Evolutionary conservation across 1,140 invertebrate genomes (phyloP).

Genomic region (Glossosoma conforme): DNA sequence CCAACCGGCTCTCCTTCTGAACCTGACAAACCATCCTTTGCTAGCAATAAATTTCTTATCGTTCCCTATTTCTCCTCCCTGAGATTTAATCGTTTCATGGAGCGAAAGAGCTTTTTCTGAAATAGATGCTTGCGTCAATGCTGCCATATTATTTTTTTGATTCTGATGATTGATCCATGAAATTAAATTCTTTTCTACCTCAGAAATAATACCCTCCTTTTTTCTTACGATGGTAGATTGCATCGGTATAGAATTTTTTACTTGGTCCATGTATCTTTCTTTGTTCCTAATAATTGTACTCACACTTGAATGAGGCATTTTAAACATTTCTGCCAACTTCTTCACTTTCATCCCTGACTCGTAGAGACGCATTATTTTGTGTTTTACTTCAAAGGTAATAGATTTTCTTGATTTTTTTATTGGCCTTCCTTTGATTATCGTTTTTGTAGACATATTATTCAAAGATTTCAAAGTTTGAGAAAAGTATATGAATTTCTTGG

Average conservation of each 20-base stretch:
- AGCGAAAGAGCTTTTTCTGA: conserved; percentile 6
- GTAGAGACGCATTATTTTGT: conserved; percentile 1
- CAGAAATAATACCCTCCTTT: background rate
- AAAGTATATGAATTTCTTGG: too few relatives aligned
- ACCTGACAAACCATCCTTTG: conserved; percentile 13
- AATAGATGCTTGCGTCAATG: background rate
- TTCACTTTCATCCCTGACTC: background rate
- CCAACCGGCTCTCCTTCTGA: background rate
- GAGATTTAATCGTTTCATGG: background rate
- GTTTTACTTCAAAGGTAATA: conserved; percentile 2
- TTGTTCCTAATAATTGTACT: background rate
- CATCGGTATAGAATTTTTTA: background rate
- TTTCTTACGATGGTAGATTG: background rate
- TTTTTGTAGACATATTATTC: too few relatives aligned
- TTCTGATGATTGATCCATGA: conserved; percentile 6
- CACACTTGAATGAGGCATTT: background rate
- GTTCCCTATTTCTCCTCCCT: background rate
- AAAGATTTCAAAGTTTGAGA: too few relatives aligned
- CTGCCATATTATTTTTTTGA: background rate
- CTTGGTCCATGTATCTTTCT: background rate
- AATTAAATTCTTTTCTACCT: too few relatives aligned
- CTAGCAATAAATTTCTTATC: conserved; percentile 4
- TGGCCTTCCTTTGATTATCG: too few relatives aligned
- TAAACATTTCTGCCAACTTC: background rate
- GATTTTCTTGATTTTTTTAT: background rate